Conservation (phyloP, 2,797 vertebrate species). For the Betta splendens region DNA sequence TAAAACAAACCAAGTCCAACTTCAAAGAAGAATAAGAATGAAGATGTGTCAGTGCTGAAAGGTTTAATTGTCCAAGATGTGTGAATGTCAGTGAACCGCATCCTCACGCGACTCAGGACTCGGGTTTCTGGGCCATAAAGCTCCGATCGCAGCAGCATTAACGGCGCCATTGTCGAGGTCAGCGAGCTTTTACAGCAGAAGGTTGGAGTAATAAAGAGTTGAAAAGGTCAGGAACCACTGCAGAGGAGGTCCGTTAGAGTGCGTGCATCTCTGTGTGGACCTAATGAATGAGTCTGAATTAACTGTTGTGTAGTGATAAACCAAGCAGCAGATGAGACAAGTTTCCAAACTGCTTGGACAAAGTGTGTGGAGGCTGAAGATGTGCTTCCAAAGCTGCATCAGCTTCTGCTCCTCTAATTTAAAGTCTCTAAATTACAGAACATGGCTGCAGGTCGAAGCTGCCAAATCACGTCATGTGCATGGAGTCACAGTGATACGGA, state of each 20-base stretch:
- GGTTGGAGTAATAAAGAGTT: conserved; percentile 50
- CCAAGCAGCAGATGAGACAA: too few species aligned
- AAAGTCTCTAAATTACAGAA: too few species aligned
- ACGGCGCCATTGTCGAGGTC: conserved; percentile 20
- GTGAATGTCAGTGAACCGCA: background rate
- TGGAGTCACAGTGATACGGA: too few species aligned
- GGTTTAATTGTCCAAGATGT: background rate
- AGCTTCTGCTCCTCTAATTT: too few species aligned
- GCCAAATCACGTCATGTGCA: too few species aligned
- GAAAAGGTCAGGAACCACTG: conserved; percentile 48
- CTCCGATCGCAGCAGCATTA: conserved; percentile 32
- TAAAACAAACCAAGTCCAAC: too few species aligned
- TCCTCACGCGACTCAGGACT: background rate
- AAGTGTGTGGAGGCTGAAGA: too few species aligned
- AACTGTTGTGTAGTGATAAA: too few species aligned
- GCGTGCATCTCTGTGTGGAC: conserved; percentile 10
- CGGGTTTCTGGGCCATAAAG: conserved; percentile 8
- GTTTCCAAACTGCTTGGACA: too few species aligned
- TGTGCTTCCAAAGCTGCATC: too few species aligned
- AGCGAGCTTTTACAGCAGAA: conserved; percentile 46
- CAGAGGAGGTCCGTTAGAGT: background rate
- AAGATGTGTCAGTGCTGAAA: background rate
- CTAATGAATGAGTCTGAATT: conserved; percentile 10
- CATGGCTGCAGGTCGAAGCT: too few species aligned
- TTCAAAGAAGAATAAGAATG: too few species aligned